Evolutionary conservation across 2,113 vertebrate genomes (phyloP).

Genomic region (Triplophysa dalaica): DNA sequence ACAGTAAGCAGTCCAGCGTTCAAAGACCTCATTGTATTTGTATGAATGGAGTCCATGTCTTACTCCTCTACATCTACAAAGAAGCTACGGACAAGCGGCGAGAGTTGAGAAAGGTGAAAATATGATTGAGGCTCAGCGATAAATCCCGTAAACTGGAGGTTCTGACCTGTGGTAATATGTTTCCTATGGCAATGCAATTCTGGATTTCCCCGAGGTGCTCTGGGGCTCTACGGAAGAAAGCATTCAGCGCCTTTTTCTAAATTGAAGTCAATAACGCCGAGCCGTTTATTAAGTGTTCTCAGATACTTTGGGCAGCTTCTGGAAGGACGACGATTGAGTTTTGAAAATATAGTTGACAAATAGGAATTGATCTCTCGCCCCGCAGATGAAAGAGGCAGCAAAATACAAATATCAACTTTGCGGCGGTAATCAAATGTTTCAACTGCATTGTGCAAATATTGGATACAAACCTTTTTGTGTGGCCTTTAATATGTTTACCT

Average conservation of each 20-base stretch:
- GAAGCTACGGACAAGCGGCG: slow-evolving; percentile 30
- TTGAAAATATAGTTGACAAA: slow-evolving; percentile 53
- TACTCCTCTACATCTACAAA: slow-evolving; percentile 23
- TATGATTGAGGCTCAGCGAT: slow-evolving; percentile 60
- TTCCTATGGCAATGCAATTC: slow-evolving; percentile 67
- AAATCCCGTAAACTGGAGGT: slow-evolving; percentile 68
- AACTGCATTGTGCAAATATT: slow-evolving; percentile 42
- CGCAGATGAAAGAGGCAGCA: slow-evolving; percentile 38
- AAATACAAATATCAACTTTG: slow-evolving; percentile 55
- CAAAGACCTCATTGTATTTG: slow-evolving; percentile 27
- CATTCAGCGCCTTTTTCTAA: slow-evolving; percentile 73
- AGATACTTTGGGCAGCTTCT: slow-evolving; percentile 63
- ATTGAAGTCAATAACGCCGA: slow-evolving; percentile 74
- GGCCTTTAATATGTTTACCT: slow-evolving; percentile 40
- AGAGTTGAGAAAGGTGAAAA: slow-evolving; percentile 52
- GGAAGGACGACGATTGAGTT: slow-evolving; percentile 52
- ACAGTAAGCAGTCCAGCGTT: slow-evolving; percentile 9
- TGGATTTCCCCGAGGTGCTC: slow-evolving; percentile 66
- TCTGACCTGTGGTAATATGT: slow-evolving; percentile 69
- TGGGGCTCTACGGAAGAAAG: slow-evolving; percentile 64
- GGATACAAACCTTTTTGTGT: slow-evolving; percentile 30
- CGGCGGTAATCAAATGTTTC: slow-evolving; percentile 46
- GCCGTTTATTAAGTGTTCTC: slow-evolving; percentile 72
- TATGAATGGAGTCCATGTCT: slow-evolving; percentile 17
- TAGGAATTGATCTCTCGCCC: slow-evolving; percentile 52